phyloP scores from a whole-genome alignment of 1,140 invertebrate genomes.

The Pomacea maculata region DNA sequence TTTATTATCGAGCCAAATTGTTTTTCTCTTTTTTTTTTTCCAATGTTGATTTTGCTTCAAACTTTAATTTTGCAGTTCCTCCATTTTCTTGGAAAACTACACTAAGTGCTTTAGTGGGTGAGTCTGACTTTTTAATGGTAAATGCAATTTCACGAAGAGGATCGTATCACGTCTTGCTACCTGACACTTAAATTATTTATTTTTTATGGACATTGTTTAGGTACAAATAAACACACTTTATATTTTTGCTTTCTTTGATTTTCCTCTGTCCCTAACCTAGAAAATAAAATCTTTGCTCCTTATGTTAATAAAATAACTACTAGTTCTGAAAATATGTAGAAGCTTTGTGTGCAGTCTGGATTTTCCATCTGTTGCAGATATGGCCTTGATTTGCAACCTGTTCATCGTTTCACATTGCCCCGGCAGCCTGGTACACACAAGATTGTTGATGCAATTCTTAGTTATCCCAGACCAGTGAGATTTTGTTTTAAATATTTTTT shows the following conservation, averaged over 20 bases:
- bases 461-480: not conserved
- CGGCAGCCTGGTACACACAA: slow-evolving; percentile 1
- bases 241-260: not conserved
- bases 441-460: slow-evolving; percentile 1
- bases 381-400: not conserved
- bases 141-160: too few relatives aligned
- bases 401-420: slow-evolving; percentile 2
- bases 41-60: too few relatives aligned
- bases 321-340: too few relatives aligned
- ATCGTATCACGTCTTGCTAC: not conserved
- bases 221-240: not conserved
- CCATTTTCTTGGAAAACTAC: slow-evolving; percentile 14
- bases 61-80: not conserved
- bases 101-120: slow-evolving; percentile 7
- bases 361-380: not conserved
- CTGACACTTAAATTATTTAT: not conserved
- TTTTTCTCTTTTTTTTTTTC: too few relatives aligned
- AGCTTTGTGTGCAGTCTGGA: not conserved
- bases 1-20: too few relatives aligned
- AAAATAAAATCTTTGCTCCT: too few relatives aligned
- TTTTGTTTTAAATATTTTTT: not conserved
- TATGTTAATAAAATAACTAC: too few relatives aligned
- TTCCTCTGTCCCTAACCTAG: not conserved
- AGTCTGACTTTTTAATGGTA: not conserved
- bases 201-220: not conserved